Evolutionary conservation across 2,888 invertebrate species (phyloP).

Genomic region (Ectemnius cavifrons): DNA sequence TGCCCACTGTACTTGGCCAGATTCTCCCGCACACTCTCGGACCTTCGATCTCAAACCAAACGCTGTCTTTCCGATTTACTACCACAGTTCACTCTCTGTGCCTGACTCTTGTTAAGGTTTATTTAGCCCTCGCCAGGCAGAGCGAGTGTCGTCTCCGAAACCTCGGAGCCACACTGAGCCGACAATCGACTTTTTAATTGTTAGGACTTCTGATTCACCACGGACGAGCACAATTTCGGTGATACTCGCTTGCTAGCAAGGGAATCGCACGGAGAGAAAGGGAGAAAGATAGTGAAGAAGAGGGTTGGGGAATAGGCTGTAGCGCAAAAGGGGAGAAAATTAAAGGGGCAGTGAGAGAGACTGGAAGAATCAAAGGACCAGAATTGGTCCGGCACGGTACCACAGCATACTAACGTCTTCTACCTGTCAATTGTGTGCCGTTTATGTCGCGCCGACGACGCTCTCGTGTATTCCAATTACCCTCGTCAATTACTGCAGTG

Average conservation of each 20-base stretch:
- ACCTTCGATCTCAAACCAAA: slow-evolving; percentile 32
- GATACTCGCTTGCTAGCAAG: neutral
- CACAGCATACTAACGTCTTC: slow-evolving; percentile 11
- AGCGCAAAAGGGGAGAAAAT: neutral
- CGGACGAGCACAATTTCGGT: neutral
- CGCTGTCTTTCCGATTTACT: slow-evolving; percentile 36
- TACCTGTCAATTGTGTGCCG: slow-evolving; percentile 58
- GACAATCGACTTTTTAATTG: slow-evolving; percentile 24
- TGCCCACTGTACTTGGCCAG: neutral
- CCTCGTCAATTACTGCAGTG: slow-evolving; percentile 53
- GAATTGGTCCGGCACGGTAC: slow-evolving; percentile 20
- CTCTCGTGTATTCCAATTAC: slow-evolving; percentile 43
- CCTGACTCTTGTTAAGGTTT: slow-evolving; percentile 68
- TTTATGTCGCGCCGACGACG: slow-evolving; percentile 50
- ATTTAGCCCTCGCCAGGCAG: slow-evolving; percentile 46
- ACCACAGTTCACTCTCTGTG: slow-evolving; percentile 71
- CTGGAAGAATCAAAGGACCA: slow-evolving; percentile 47
- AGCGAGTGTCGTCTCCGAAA: slow-evolving; percentile 20
- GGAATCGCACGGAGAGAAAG: slow-evolving; percentile 7
- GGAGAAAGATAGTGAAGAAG: neutral
- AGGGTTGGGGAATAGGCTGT: no score
- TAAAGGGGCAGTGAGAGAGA: slow-evolving; percentile 13
- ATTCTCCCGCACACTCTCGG: neutral
- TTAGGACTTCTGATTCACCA: slow-evolving; percentile 4
- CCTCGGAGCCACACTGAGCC: slow-evolving; percentile 21